A percentile compares a stretch with the other conserved stretches of the same genome.
Conservation (phyloP, 1,140 invertebrate genomes). For the Sitobion miscanthi region DNA sequence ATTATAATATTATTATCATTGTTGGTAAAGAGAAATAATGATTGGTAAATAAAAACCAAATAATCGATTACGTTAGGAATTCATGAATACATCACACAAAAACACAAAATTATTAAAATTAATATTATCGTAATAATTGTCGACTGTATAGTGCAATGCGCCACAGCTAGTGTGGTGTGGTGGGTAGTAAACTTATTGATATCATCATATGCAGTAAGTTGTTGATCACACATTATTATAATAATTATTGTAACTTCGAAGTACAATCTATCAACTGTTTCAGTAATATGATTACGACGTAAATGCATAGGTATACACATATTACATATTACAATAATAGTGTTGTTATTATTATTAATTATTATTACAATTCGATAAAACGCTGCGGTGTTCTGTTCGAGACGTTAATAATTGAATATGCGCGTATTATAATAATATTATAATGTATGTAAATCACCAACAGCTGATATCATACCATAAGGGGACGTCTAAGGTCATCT, state of each 20-base stretch:
- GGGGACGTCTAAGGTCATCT: background rate
- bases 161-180: background rate
- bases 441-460: background rate
- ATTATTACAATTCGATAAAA: background rate
- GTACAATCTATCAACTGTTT: background rate
- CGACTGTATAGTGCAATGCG: background rate
- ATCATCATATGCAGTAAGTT: background rate
- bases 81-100: background rate
- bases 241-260: background rate
- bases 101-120: background rate
- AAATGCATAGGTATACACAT: background rate
- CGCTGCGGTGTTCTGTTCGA: background rate
- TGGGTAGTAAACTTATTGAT: background rate
- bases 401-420: background rate
- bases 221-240: slow-evolving; percentile 5
- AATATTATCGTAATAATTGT: background rate
- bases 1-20: background rate
- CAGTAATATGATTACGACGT: background rate
- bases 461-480: background rate
- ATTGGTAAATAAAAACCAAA: background rate
- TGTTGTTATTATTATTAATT: slow-evolving; percentile 8
- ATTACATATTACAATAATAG: background rate
- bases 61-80: background rate
- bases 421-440: background rate
- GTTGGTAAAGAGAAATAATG: background rate